A percentile compares a stretch with the other conserved stretches of the same genome.
Conservation (phyloP, 2,888 invertebrate genomes). For the Agrotis ipsilon region DNA sequence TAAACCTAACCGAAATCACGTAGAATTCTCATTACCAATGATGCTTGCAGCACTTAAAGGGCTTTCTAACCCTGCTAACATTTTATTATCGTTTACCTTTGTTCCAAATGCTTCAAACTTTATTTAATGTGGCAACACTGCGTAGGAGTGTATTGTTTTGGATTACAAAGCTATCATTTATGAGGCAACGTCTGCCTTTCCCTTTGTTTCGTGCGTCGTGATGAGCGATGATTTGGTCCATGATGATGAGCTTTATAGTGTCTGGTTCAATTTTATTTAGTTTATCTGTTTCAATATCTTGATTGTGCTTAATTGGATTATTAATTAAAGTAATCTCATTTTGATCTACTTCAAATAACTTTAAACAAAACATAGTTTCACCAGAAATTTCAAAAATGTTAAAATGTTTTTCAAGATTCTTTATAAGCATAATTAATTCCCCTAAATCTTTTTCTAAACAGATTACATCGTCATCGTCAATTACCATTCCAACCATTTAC, state of each 20-base stretch:
- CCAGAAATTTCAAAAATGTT: background rate
- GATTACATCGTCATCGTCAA: constrained; percentile 55
- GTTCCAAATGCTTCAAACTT: constrained; percentile 51
- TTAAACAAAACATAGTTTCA: background rate
- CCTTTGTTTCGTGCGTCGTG: constrained; percentile 52
- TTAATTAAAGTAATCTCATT: background rate
- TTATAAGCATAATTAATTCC: background rate
- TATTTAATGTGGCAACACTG: constrained; percentile 49
- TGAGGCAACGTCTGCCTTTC: constrained; percentile 60
- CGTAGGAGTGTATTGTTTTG: constrained; percentile 64
- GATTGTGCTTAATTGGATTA: background rate
- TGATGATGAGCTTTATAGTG: constrained; percentile 25
- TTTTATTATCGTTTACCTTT: constrained; percentile 51
- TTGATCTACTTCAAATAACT: background rate
- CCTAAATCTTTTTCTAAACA: constrained; percentile 16
- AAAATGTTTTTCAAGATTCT: background rate
- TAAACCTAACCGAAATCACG: constrained; percentile 73
- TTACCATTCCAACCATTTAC: constrained; percentile 37
- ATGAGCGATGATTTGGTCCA: constrained; percentile 41
- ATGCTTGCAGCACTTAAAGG: constrained; percentile 69
- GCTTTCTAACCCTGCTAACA: constrained; percentile 72
- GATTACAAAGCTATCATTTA: constrained; percentile 58
- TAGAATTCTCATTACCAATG: constrained; percentile 76
- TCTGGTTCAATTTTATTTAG: background rate
- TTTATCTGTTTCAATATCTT: constrained; percentile 2